Conservation (phyloP, 2,113 vertebrate genomes). For the Microtus oregoni region DNA sequence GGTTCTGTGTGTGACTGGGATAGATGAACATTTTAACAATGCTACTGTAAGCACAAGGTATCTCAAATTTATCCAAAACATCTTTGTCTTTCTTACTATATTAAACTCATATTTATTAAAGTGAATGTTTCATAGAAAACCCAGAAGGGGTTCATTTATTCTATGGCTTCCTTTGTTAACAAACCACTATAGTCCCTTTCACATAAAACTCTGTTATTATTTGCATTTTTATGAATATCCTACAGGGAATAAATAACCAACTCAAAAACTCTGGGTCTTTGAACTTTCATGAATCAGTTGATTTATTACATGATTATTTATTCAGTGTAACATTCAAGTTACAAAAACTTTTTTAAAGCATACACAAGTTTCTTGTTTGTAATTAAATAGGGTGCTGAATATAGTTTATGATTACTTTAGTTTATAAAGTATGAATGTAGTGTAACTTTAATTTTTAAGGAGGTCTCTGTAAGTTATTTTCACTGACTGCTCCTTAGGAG, state of each 20-base stretch:
- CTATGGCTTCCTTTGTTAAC: not conserved
- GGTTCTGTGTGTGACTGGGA: not conserved
- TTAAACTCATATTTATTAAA: not conserved
- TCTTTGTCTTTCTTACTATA: not conserved
- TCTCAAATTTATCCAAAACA: not conserved
- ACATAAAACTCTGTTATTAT: not conserved
- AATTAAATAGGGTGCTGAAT: not conserved
- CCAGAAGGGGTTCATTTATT: not conserved
- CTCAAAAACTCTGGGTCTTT: not conserved
- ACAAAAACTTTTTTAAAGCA: not conserved
- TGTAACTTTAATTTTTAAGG: not conserved
- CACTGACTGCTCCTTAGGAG: not conserved
- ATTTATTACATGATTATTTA: not conserved
- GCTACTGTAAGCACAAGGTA: not conserved
- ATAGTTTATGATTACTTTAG: constrained; percentile 4
- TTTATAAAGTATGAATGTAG: not conserved
- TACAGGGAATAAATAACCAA: not conserved
- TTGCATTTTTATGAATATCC: not conserved
- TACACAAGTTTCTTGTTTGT: not conserved
- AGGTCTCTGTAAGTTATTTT: not conserved
- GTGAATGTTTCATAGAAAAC: not conserved
- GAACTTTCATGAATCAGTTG: not conserved
- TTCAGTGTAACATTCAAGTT: not conserved
- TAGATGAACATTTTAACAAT: not conserved
- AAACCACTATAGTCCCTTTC: rapidly evolving